Conservation (phyloP, 2,797 vertebrate genomes). For the Acanthurus lineatus region DNA sequence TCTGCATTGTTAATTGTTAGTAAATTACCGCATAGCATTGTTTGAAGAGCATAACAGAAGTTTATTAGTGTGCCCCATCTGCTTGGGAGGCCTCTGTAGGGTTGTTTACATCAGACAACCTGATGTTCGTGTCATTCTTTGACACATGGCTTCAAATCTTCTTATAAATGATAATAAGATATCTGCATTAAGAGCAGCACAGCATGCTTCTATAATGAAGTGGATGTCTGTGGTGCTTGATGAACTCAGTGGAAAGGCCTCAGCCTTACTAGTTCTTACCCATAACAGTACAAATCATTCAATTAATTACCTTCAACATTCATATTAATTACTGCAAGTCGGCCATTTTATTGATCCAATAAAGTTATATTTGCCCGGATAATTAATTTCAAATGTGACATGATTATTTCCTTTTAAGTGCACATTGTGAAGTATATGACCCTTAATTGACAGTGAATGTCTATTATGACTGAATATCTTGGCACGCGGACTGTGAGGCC, state of each 20-base stretch:
- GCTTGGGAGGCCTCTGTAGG: constrained; percentile 46
- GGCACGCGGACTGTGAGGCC: neutral
- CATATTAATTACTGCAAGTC: constrained; percentile 27
- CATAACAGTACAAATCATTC: constrained; percentile 5
- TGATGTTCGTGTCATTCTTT: constrained; percentile 61
- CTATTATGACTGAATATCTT: constrained; percentile 1
- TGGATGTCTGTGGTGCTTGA: constrained; percentile 15
- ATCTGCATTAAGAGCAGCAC: constrained; percentile 19
- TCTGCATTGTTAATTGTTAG: constrained; percentile 50
- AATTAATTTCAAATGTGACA: constrained; percentile 17
- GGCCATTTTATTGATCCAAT: constrained; percentile 26
- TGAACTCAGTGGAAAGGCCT: constrained; percentile 8
- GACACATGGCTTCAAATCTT: constrained; percentile 44
- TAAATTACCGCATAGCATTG: constrained; percentile 44
- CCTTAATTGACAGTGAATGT: constrained; percentile 20
- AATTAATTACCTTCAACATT: constrained; percentile 27
- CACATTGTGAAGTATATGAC: constrained; percentile 13
- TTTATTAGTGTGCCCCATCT: constrained; percentile 72
- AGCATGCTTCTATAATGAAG: constrained; percentile 24
- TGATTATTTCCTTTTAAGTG: constrained; percentile 18
- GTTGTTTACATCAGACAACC: constrained; percentile 57
- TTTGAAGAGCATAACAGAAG: constrained; percentile 56
- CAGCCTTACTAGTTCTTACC: neutral
- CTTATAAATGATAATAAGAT: constrained; percentile 34
- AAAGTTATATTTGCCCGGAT: constrained; percentile 8